Conservation (phyloP, 2,888 invertebrate genomes). For the Bombylius major region DNA sequence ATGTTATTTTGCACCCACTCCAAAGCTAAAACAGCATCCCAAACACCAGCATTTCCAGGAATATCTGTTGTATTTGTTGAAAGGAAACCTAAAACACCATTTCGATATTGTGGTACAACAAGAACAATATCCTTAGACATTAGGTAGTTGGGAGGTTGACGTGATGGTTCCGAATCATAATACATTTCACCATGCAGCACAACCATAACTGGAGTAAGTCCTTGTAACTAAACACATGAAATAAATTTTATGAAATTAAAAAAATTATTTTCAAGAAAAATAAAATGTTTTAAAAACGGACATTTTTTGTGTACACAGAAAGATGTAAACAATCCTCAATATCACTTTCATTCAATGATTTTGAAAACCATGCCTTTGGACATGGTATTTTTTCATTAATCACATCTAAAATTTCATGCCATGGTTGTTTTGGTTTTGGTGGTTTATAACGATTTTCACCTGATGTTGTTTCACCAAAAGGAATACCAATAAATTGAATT, state of each 20-base stretch:
- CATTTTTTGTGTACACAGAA: slow-evolving; percentile 32
- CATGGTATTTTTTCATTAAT: slow-evolving; percentile 20
- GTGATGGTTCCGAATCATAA: slow-evolving; percentile 29
- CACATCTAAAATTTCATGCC: slow-evolving; percentile 7
- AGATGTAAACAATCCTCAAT: slow-evolving; percentile 33
- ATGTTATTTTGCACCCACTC: slow-evolving; percentile 36
- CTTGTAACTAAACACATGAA: slow-evolving; percentile 1
- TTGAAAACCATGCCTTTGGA: slow-evolving; percentile 18
- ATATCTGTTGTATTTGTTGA: slow-evolving; percentile 33
- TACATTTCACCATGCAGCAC: slow-evolving; percentile 38
- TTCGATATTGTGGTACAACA: slow-evolving; percentile 31
- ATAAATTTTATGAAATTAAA: not conserved
- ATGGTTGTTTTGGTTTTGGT: slow-evolving; percentile 9
- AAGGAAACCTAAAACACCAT: slow-evolving; percentile 35
- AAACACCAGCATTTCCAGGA: slow-evolving; percentile 37
- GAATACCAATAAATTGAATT: slow-evolving; percentile 12
- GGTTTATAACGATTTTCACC: slow-evolving; percentile 10
- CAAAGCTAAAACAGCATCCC: slow-evolving; percentile 34
- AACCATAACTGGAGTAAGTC: slow-evolving; percentile 34
- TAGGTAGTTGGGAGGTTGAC: slow-evolving; percentile 33
- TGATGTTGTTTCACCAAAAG: slow-evolving; percentile 13
- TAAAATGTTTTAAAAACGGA: slow-evolving; percentile 10
- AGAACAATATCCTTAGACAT: slow-evolving; percentile 34
- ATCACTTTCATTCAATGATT: slow-evolving; percentile 20
- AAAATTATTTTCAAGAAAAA: not conserved